These are phyloP conservation scores for Melanotus villosus DNA, from an alignment of 2,888 invertebrate genomes.

Conservation along the genomic window DNA sequence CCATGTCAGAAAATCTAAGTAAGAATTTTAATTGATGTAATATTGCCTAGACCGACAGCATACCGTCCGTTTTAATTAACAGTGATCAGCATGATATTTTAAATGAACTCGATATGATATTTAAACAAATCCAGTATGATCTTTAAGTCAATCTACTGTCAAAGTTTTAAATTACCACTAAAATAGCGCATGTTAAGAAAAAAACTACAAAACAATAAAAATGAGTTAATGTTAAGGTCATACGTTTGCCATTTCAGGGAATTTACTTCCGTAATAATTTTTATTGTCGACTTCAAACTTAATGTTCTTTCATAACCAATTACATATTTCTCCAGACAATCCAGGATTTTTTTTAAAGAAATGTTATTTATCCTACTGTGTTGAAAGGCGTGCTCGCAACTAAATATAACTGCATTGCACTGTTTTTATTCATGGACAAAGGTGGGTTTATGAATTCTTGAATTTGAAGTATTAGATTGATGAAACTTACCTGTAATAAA, in stretches of 20 bases:
- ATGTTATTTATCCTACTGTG: no score
- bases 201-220: not conserved
- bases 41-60: not conserved
- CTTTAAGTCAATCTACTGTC: conserved; percentile 4
- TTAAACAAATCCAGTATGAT: conserved; percentile 5
- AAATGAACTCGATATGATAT: conserved; percentile 3
- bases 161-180: no score
- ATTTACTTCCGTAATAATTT: conserved; percentile 7
- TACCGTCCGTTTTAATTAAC: conserved; percentile 11
- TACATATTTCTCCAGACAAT: no score
- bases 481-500: no score
- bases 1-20: not conserved
- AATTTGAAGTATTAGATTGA: no score
- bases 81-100: conserved; percentile 8
- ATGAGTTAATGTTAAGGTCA: not conserved
- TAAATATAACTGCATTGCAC: no score
- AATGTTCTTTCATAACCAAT: not conserved
- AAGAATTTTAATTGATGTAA: conserved; percentile 18
- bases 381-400: no score
- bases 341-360: no score
- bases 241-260: not conserved
- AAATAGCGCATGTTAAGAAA: not conserved
- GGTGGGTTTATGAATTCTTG: no score
- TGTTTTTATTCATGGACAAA: no score
- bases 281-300: not conserved